A percentile compares a stretch with the other conserved stretches of the same genome.
phyloP scores from a whole-genome alignment of 30 jellyfish, hydroid and myxozoan species.

The Pseudorhiza aurosa region DNA sequence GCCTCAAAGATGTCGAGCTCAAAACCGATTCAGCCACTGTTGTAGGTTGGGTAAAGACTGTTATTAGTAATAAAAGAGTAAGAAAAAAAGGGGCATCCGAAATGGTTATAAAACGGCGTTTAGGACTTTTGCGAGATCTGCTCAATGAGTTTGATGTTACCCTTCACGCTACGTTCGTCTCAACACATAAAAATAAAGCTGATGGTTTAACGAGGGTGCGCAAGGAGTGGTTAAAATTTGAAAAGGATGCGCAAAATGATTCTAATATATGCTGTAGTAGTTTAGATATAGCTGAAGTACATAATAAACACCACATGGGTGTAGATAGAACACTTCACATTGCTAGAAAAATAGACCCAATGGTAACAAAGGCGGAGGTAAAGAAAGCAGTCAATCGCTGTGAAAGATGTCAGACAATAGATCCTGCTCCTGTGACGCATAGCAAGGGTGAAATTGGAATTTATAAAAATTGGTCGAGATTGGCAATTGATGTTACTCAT shows the following conservation, averaged over 20 bases:
- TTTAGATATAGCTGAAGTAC: not conserved
- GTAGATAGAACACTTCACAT: conserved; percentile 15
- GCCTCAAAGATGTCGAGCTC: conserved; percentile 1
- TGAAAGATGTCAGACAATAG: conserved; percentile 15
- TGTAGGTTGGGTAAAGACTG: conserved; percentile 10
- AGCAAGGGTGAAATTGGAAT: not conserved
- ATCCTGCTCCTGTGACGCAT: conserved; percentile 32
- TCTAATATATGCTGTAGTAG: conserved; percentile 11
- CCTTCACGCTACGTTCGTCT: not conserved
- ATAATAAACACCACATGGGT: conserved; percentile 35
- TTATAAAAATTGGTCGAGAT: conserved; percentile 10
- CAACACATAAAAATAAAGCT: conserved; percentile 31
- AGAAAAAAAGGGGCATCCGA: conserved; percentile 3
- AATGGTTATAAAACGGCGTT: conserved; percentile 18
- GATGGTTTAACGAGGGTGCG: conserved; percentile 33
- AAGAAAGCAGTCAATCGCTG: conserved; percentile 6
- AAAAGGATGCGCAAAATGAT: not conserved
- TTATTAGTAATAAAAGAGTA: not conserved
- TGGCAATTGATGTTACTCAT: conserved; percentile 39
- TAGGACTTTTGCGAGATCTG: not conserved
- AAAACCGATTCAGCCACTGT: conserved; percentile 40
- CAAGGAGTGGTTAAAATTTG: conserved; percentile 16
- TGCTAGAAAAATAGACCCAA: not conserved
- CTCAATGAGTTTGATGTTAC: not conserved
- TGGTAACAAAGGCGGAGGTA: conserved; percentile 37